phyloP scores from a whole-genome alignment of 1,140 invertebrate species.

The Cotesia typhae region DNA sequence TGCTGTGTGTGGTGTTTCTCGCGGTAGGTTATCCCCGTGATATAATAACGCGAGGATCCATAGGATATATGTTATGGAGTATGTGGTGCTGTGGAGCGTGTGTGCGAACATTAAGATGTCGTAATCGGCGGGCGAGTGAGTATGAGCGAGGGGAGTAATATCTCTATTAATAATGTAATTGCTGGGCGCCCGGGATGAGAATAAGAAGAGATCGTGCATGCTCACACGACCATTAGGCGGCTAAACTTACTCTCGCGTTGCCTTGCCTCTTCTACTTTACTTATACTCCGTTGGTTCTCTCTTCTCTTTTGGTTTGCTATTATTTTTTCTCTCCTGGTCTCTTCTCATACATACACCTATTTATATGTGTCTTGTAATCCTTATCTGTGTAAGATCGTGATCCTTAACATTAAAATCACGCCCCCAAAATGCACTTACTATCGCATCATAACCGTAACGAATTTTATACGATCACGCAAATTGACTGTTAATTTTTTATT shows the following conservation, averaged over 20 bases:
- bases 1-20: too few relatives aligned
- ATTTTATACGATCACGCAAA: slow-evolving; percentile 28
- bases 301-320: too few relatives aligned
- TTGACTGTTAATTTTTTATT: slow-evolving; percentile 23
- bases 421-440: slow-evolving; percentile 15
- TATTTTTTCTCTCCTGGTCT: neutral
- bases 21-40: too few relatives aligned
- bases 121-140: slow-evolving; percentile 45
- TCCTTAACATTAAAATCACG: slow-evolving; percentile 22
- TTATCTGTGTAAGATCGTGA: slow-evolving; percentile 14
- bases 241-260: neutral
- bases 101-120: slow-evolving; percentile 44
- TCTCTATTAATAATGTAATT: slow-evolving; percentile 60
- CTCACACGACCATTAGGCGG: slow-evolving; percentile 48
- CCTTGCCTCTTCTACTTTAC: too few relatives aligned
- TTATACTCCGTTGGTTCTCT: neutral
- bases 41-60: too few relatives aligned
- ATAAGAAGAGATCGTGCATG: slow-evolving; percentile 49
- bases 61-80: neutral
- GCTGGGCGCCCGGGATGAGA: slow-evolving; percentile 45
- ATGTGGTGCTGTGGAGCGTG: slow-evolving; percentile 23
- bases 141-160: slow-evolving; percentile 47
- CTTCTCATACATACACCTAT: slow-evolving; percentile 9
- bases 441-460: slow-evolving; percentile 21
- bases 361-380: neutral